Percentiles rank a stretch among this genome's conserved stretches.
These are phyloP conservation scores for Seira ritae DNA, from an alignment of 2,888 invertebrate genomes.

Conservation along the genomic window DNA sequence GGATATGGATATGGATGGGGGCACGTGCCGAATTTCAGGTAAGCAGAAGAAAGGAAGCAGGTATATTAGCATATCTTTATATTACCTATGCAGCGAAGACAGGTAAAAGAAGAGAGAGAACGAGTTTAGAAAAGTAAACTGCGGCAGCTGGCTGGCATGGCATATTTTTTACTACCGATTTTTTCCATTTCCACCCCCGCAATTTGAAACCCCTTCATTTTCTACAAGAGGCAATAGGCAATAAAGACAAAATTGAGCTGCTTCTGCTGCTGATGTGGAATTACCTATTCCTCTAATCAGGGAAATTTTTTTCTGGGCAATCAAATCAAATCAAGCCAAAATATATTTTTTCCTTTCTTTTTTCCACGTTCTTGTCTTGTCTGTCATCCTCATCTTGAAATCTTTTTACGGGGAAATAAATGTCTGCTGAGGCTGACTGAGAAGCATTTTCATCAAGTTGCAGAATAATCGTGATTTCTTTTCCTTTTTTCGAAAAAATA, in stretches of 20 bases:
- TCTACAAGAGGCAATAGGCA: not conserved
- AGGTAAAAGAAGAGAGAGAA: too few species aligned
- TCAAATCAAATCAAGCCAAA: constrained; percentile 16
- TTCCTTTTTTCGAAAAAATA: constrained; percentile 6
- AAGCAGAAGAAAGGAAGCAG: not conserved
- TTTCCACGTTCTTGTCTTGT: not conserved
- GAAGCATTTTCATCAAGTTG: not conserved
- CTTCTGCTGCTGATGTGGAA: too few species aligned
- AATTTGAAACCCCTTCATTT: constrained; percentile 4
- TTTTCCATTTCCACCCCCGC: constrained; percentile 12
- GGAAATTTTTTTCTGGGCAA: too few species aligned
- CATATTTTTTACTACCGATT: not conserved
- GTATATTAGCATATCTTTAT: not conserved
- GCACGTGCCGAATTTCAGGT: not conserved
- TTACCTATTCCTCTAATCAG: too few species aligned
- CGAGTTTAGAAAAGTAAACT: too few species aligned
- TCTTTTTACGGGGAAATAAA: constrained; percentile 6
- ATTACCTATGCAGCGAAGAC: too few species aligned
- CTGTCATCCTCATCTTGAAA: constrained; percentile 14
- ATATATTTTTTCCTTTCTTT: constrained; percentile 9
- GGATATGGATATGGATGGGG: too few species aligned
- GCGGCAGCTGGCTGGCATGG: not conserved
- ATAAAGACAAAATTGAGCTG: not conserved
- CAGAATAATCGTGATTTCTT: not conserved
- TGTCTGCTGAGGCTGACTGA: not conserved